phyloP scores from a whole-genome alignment of 1,140 invertebrate species.

The Aphelenchoides besseyi region DNA sequence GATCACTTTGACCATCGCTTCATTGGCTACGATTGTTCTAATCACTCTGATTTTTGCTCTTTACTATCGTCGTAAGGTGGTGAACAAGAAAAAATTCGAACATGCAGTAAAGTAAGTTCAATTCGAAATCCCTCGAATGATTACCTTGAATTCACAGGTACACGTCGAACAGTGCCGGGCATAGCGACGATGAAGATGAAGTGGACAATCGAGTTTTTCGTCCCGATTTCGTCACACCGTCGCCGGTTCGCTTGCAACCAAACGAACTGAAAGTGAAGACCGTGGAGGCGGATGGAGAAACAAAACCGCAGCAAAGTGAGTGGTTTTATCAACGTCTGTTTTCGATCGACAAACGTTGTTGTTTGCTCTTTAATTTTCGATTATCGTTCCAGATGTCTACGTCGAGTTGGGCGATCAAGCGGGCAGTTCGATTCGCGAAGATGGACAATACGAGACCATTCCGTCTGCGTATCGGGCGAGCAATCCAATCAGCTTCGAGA shows the following conservation, averaged over 20 bases:
- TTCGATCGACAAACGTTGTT: too few species aligned
- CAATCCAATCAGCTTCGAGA: constrained; percentile 28
- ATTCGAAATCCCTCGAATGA: background rate
- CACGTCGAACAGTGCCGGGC: constrained; percentile 1
- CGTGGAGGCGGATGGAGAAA: background rate
- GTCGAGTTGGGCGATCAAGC: background rate
- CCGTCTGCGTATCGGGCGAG: background rate
- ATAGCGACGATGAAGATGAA: constrained; percentile 10
- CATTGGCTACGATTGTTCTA: constrained; percentile 26
- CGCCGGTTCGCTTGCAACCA: background rate
- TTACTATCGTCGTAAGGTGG: constrained; percentile 46
- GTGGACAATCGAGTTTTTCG: constrained; percentile 13
- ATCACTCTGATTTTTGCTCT: constrained; percentile 40
- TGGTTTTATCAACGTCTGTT: background rate
- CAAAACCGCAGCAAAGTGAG: background rate
- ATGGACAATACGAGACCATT: constrained; percentile 16
- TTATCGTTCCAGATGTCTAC: background rate
- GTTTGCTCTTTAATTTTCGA: background rate
- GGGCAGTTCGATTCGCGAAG: background rate
- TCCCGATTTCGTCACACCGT: background rate
- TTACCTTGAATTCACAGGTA: too few species aligned
- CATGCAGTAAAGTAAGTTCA: constrained; percentile 11
- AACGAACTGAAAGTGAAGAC: background rate
- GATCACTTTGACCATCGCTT: constrained; percentile 24
- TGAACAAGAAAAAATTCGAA: constrained; percentile 5